phyloP scores from a whole-genome alignment of 2,113 vertebrate species.

The Cyanoderma ruficeps region DNA sequence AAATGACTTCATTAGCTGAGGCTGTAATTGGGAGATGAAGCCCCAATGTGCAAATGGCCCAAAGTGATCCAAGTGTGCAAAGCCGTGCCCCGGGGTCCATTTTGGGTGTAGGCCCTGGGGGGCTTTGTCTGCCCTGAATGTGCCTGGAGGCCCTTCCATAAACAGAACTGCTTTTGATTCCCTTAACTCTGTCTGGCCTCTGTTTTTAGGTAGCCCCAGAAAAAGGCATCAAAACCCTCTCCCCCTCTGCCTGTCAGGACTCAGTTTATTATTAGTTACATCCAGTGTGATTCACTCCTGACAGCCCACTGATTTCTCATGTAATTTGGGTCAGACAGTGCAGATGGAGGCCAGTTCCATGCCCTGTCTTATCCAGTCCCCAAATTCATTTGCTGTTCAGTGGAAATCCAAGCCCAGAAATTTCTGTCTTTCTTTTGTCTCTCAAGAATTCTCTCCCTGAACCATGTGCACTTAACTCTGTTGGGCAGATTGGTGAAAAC shows the following conservation, averaged over 20 bases:
- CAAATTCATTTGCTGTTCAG: neutral
- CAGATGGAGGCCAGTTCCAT: neutral
- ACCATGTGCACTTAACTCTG: neutral
- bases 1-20: rapidly evolving
- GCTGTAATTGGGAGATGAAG: neutral
- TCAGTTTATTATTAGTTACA: neutral
- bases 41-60: neutral
- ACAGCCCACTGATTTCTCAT: slow-evolving; percentile 16
- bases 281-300: neutral
- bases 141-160: neutral
- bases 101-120: neutral
- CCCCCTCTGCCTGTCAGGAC: neutral
- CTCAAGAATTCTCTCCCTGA: neutral
- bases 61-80: neutral
- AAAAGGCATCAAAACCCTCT: neutral
- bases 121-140: neutral
- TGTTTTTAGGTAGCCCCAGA: neutral
- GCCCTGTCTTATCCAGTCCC: neutral
- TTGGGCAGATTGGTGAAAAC: neutral
- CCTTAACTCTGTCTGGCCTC: neutral
- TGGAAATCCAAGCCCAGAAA: neutral
- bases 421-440: neutral
- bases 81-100: rapidly evolving
- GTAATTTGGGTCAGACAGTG: slow-evolving; percentile 16
- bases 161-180: neutral